Conservation (phyloP, 2,888 invertebrate genomes). For the Caenorhabditis sulstoni region DNA sequence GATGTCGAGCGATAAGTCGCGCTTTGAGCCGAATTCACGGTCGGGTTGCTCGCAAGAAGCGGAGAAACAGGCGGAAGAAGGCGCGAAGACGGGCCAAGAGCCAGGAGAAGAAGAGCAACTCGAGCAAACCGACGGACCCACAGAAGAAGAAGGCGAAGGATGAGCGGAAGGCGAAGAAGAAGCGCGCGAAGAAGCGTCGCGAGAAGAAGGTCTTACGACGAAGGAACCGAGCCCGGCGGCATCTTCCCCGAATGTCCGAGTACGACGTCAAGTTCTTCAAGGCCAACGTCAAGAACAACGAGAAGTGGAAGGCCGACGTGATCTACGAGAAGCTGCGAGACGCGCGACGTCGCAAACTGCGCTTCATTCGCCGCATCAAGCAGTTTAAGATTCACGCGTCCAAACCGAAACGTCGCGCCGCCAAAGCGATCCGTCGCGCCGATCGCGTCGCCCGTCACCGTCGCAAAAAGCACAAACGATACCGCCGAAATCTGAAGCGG, state of each 20-base stretch:
- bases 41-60: neutral
- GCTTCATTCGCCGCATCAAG: no score
- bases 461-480: slow-evolving; percentile 25
- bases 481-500: slow-evolving; percentile 6
- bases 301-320: neutral
- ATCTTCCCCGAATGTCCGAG: neutral
- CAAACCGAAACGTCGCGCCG: neutral
- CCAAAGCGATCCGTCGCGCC: neutral
- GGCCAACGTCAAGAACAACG: neutral
- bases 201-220: slow-evolving; percentile 12
- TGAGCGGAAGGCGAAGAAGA: slow-evolving; percentile 4
- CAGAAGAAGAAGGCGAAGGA: slow-evolving; percentile 1
- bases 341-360: neutral
- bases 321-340: neutral
- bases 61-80: neutral
- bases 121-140: neutral
- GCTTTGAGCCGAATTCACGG: neutral
- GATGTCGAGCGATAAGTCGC: neutral
- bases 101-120: slow-evolving; percentile 8
- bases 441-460: slow-evolving; percentile 3
- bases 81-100: neutral
- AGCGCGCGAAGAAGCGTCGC: neutral
- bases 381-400: neutral
- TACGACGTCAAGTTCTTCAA: no score
- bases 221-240: slow-evolving; percentile 2